A percentile compares a stretch with the other conserved stretches of the same genome.
phyloP scores from a whole-genome alignment of 2,113 vertebrate genomes.

The Pao palembangensis region DNA sequence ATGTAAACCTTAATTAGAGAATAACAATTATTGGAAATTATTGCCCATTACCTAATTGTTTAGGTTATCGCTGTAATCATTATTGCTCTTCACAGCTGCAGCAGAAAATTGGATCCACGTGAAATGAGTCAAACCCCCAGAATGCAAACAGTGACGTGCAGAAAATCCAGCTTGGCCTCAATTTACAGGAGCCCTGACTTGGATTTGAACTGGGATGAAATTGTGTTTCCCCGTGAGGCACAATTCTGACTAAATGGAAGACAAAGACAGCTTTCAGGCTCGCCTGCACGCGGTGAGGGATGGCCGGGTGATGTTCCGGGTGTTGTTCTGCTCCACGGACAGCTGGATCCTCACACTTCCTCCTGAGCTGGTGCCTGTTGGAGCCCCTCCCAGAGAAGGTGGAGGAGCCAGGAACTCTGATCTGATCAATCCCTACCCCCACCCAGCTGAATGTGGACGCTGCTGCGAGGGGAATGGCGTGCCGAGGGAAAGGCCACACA shows the following conservation, averaged over 20 bases:
- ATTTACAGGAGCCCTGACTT: conserved; percentile 45
- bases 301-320: too few relatives aligned
- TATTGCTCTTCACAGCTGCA: conserved; percentile 46
- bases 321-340: too few relatives aligned
- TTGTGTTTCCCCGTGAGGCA: too few relatives aligned
- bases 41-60: conserved; percentile 68
- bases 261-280: neutral
- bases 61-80: conserved; percentile 56
- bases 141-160: conserved; percentile 6
- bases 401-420: too few relatives aligned
- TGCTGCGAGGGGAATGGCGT: too few relatives aligned
- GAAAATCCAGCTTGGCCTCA: conserved; percentile 39
- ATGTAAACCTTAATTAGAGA: conserved; percentile 69
- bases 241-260: neutral
- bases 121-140: conserved; percentile 40
- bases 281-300: too few relatives aligned
- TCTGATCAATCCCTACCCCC: too few relatives aligned
- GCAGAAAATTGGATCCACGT: conserved; percentile 19
- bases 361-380: too few relatives aligned
- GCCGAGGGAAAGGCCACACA: too few relatives aligned
- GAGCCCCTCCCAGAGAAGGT: too few relatives aligned
- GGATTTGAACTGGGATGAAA: conserved; percentile 20
- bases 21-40: conserved; percentile 69
- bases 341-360: too few relatives aligned
- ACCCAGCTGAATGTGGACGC: too few relatives aligned